These are phyloP conservation scores for Odontocerum albicorne DNA, from an alignment of 2,888 invertebrate species.

Conservation along the genomic window DNA sequence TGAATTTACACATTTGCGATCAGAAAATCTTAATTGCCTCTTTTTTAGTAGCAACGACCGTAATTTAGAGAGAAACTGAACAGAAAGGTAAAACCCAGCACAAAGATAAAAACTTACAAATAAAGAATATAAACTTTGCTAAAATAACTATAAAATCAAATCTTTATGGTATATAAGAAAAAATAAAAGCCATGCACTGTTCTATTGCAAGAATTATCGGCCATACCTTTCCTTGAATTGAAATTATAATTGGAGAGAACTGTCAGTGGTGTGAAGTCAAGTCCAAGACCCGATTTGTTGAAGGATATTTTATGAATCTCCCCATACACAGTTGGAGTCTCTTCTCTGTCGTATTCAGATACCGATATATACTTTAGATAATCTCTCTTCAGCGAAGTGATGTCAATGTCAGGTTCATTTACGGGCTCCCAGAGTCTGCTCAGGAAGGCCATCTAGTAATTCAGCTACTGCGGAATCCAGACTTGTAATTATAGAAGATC, in stretches of 20 bases:
- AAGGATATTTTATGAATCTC: conserved; percentile 54
- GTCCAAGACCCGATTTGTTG: conserved; percentile 55
- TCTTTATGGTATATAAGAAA: no score
- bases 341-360: conserved; percentile 65
- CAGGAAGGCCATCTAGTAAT: conserved; percentile 30
- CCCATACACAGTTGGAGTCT: conserved; percentile 60
- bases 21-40: no score
- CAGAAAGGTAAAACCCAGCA: no score
- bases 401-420: conserved; percentile 39
- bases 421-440: conserved; percentile 25
- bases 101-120: no score
- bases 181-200: no score
- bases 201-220: no score
- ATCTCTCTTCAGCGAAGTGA: conserved; percentile 56
- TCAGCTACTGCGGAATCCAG: conserved; percentile 11
- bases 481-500: no score
- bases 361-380: conserved; percentile 63
- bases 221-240: conserved; percentile 66
- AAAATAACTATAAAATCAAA: no score
- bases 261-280: conserved; percentile 61
- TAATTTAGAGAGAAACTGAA: no score
- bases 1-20: no score
- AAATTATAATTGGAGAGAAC: conserved; percentile 64
- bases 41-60: no score
- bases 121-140: no score